Conservation (phyloP, 2,888 invertebrate species). For the Conus canariensis region DNA sequence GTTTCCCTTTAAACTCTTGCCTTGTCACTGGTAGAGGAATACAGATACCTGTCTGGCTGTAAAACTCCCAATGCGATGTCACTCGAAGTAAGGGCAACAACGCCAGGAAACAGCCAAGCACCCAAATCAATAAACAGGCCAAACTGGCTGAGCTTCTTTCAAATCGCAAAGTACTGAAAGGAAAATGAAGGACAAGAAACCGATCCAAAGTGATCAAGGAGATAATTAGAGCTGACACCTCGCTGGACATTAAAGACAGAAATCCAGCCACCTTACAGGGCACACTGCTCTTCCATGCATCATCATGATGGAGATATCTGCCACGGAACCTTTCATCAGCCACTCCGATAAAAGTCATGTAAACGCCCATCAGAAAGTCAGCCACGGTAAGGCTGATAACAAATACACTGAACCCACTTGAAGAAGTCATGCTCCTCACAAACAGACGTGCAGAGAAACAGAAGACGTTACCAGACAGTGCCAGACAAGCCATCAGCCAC, state of each 20-base stretch:
- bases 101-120: background rate
- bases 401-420: conserved; percentile 4
- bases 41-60: background rate
- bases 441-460: background rate
- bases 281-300: background rate
- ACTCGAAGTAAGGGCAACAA: background rate
- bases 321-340: background rate
- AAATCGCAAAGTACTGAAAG: background rate
- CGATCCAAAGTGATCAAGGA: conserved; percentile 9
- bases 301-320: background rate
- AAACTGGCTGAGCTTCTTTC: background rate
- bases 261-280: background rate
- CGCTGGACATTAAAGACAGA: conserved; percentile 13
- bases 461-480: background rate
- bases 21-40: too few relatives aligned
- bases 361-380: conserved; percentile 6
- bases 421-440: background rate
- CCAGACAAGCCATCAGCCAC: background rate
- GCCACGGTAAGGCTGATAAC: background rate
- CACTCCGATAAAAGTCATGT: background rate
- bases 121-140: background rate
- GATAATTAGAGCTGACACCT: background rate
- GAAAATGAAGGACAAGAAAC: background rate
- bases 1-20: too few relatives aligned
- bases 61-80: conserved; percentile 7